phyloP scores from a whole-genome alignment of 2,888 invertebrate genomes.

The Halictus quadricinctus region DNA sequence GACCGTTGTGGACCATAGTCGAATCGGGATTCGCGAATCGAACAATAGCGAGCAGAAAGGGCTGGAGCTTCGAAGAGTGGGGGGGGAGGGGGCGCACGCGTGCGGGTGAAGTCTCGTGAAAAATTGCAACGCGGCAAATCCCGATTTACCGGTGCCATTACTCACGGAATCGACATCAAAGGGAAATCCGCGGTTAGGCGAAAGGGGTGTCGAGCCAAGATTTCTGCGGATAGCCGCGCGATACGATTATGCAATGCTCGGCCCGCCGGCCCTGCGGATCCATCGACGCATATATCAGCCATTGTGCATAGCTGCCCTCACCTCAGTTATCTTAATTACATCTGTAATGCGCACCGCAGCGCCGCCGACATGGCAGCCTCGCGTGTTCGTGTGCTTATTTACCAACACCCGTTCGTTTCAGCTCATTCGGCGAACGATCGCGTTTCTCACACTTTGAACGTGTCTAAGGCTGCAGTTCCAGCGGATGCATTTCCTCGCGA shows the following conservation, averaged over 20 bases:
- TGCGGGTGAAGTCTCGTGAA: constrained; percentile 40
- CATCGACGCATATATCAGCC: constrained; percentile 77
- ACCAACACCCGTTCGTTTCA: constrained; percentile 50
- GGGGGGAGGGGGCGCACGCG: constrained; percentile 3
- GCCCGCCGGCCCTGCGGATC: constrained; percentile 66
- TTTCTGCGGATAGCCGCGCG: constrained; percentile 71
- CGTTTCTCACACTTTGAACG: constrained; percentile 27
- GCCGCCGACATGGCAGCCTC: constrained; percentile 60
- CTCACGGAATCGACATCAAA: constrained; percentile 53
- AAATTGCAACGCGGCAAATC: constrained; percentile 36
- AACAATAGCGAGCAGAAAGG: constrained; percentile 10
- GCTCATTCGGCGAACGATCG: neutral
- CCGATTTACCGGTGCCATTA: constrained; percentile 34
- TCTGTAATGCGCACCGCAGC: constrained; percentile 81
- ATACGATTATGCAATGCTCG: constrained; percentile 70
- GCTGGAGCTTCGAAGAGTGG: neutral
- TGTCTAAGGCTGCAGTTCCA: neutral
- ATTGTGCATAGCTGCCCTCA: constrained; percentile 81
- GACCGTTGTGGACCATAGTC: neutral
- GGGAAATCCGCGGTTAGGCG: constrained; percentile 48
- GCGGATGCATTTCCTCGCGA: neutral
- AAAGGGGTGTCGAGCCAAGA: constrained; percentile 64
- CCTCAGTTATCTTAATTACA: constrained; percentile 82
- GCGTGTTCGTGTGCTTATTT: constrained; percentile 63
- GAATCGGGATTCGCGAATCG: constrained; percentile 4